These are phyloP conservation scores for Heteractis magnifica DNA, from an alignment of 92 coral and sea anemone species.

Conservation along the genomic window DNA sequence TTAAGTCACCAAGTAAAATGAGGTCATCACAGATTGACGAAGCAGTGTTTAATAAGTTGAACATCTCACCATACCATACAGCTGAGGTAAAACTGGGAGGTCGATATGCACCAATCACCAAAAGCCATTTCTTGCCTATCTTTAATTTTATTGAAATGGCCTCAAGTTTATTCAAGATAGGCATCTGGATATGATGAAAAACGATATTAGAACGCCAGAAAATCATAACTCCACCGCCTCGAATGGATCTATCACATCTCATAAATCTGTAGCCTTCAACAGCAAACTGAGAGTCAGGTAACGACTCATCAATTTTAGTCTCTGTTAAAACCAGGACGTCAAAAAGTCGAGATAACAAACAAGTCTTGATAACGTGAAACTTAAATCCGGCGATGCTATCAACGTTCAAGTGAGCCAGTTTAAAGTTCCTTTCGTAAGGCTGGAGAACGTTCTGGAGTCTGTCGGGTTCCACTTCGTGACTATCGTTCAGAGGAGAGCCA, in stretches of 20 bases:
- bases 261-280: slow-evolving; percentile 24
- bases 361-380: neutral
- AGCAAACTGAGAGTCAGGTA: slow-evolving; percentile 26
- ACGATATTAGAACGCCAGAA: neutral
- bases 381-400: neutral
- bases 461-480: neutral
- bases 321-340: slow-evolving; percentile 10
- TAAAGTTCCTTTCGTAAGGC: neutral
- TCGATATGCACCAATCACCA: slow-evolving; percentile 32
- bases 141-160: slow-evolving; percentile 13
- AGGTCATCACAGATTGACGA: slow-evolving; percentile 3
- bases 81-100: slow-evolving; percentile 34
- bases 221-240: slow-evolving; percentile 22
- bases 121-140: slow-evolving; percentile 13
- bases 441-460: neutral
- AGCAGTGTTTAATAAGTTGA: slow-evolving; percentile 5
- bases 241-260: neutral
- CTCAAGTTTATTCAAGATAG: neutral
- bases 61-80: slow-evolving; percentile 7
- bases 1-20: slow-evolving; percentile 15
- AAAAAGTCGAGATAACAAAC: neutral
- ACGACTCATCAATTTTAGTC: slow-evolving; percentile 17
- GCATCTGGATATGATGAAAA: neutral
- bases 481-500: neutral
- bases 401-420: neutral